Conservation (phyloP, 2,113 vertebrate species). For the Alexandromys fortis region DNA sequence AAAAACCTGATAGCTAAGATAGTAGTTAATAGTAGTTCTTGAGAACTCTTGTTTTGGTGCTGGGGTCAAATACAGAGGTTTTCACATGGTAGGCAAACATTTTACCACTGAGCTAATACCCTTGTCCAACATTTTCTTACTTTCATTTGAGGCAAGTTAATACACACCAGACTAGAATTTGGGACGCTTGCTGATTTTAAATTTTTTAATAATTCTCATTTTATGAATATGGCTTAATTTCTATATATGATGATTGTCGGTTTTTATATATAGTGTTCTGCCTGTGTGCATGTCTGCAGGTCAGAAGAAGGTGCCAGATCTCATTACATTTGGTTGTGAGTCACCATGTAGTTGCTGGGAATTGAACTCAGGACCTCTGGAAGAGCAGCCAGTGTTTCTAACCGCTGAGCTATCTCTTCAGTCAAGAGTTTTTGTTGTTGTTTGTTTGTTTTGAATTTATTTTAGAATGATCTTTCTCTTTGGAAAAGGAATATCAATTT, state of each 20-base stretch:
- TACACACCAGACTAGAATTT: neutral
- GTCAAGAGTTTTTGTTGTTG: no score
- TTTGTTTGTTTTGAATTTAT: conserved; percentile 52
- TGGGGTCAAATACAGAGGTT: neutral
- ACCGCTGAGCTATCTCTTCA: no score
- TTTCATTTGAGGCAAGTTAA: neutral
- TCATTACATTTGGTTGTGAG: no score
- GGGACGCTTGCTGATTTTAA: conserved; percentile 1
- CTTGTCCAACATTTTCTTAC: neutral
- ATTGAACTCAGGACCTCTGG: no score
- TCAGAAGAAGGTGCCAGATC: no score
- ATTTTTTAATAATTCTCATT: conserved; percentile 17
- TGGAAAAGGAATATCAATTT: neutral
- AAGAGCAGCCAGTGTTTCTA: no score
- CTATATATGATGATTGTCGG: neutral
- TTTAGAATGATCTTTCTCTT: conserved; percentile 48
- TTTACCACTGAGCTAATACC: neutral
- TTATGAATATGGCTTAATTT: conserved; percentile 55
- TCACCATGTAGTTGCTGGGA: no score
- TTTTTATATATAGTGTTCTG: neutral
- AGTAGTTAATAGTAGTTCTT: conserved; percentile 53
- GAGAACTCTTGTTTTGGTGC: neutral
- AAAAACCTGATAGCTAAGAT: conserved; percentile 47
- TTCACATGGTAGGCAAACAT: neutral
- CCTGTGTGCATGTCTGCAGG: no score